A percentile compares a stretch with the other conserved stretches of the same genome.
These are phyloP conservation scores for Camponotus floridanus DNA, from an alignment of 1,140 invertebrate genomes.

Conservation along the genomic window DNA sequence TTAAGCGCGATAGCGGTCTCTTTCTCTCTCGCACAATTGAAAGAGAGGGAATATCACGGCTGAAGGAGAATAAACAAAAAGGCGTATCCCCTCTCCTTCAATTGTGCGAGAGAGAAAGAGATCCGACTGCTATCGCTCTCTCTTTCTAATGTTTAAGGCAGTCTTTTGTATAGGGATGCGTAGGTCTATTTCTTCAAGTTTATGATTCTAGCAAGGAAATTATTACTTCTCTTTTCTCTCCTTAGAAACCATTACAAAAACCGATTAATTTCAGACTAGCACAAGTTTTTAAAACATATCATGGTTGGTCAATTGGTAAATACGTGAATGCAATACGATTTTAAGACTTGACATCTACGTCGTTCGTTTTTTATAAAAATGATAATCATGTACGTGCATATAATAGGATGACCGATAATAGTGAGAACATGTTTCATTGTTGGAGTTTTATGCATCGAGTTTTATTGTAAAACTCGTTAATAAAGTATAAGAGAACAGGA, in stretches of 20 bases:
- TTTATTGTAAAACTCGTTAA: slow-evolving; percentile 43
- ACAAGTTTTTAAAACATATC: slow-evolving; percentile 55
- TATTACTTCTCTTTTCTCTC: not conserved
- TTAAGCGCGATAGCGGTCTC: too few species aligned
- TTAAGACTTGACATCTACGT: not conserved
- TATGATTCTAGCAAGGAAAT: too few species aligned
- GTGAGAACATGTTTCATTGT: slow-evolving; percentile 18
- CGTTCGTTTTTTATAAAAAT: slow-evolving; percentile 30
- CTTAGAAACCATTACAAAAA: slow-evolving; percentile 38
- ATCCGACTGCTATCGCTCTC: too few species aligned
- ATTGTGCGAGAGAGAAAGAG: too few species aligned
- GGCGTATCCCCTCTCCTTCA: too few species aligned
- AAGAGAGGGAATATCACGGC: too few species aligned
- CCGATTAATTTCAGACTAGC: slow-evolving; percentile 50
- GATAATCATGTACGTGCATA: slow-evolving; percentile 9
- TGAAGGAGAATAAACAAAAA: too few species aligned
- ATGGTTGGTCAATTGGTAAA: slow-evolving; percentile 67
- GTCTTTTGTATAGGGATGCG: too few species aligned
- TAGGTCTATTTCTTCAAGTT: too few species aligned
- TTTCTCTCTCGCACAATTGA: too few species aligned
- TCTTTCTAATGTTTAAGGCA: too few species aligned
- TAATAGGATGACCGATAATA: not conserved
- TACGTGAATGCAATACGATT: slow-evolving; percentile 66
- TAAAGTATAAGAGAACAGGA: slow-evolving; percentile 26
- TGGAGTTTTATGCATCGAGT: not conserved